Conservation (phyloP, 2,888 invertebrate species). For the Crematogaster levior region DNA sequence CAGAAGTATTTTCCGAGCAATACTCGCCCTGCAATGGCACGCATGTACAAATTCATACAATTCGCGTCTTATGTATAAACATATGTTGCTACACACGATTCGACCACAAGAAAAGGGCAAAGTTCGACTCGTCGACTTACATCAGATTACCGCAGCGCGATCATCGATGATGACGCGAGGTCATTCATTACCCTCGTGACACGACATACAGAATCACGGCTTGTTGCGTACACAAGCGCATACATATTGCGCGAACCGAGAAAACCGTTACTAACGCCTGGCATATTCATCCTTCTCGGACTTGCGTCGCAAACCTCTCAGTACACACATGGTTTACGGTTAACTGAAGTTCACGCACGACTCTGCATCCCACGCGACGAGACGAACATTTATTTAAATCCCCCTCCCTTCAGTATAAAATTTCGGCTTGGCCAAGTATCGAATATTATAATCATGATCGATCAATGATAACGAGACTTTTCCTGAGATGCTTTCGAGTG, state of each 20-base stretch:
- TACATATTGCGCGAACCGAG: conserved; percentile 43
- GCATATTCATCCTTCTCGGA: conserved; percentile 12
- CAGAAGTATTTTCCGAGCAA: neutral
- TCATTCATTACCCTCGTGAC: conserved; percentile 68
- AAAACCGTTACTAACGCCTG: conserved; percentile 59
- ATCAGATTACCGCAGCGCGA: conserved; percentile 60
- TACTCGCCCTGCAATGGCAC: neutral
- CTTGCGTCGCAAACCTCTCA: conserved; percentile 30
- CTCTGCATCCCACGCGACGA: conserved; percentile 27
- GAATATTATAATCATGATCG: neutral
- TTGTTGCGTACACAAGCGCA: conserved; percentile 32
- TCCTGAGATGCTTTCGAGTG: too few species aligned
- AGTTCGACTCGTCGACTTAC: conserved; percentile 64
- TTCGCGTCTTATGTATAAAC: neutral
- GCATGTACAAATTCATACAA: neutral
- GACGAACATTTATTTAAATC: conserved; percentile 28
- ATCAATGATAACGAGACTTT: neutral
- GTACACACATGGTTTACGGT: conserved; percentile 38
- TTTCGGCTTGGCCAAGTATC: conserved; percentile 9
- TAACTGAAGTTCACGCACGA: conserved; percentile 34
- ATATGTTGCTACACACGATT: neutral
- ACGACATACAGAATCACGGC: conserved; percentile 36
- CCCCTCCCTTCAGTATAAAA: neutral
- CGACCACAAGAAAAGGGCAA: conserved; percentile 20
- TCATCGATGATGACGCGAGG: conserved; percentile 62